Base-by-base conservation (phyloP, 2,888 invertebrate genomes). In the Matsumyia berberina region DNA sequence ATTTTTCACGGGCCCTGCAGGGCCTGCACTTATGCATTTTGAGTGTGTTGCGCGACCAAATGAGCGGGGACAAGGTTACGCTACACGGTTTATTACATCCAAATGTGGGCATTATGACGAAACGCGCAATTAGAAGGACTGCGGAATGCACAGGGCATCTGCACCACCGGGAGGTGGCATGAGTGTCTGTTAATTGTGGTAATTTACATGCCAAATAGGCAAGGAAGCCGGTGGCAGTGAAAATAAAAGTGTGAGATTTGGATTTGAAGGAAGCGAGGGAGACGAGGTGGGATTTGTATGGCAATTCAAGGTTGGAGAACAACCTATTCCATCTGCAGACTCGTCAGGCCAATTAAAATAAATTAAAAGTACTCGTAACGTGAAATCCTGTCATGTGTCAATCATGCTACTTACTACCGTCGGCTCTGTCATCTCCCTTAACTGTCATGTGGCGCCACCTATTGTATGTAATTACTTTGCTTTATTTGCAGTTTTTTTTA, bases 41-140 rank as follows among this genome's bases (percentile, higher is more conserved):
- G 17, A 9, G 55, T 15, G 39, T n/a, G n/a, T n/a, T 24, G 24
- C 24, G 24, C 24, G 2, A 31, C 55, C 19, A 69, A 74, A 79
- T 73, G 69, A 79, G 70, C 66, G 53, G 55, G 80, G 53, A 79
- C 73, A 85, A 85, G 83, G 73, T 79, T 83, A 39, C 46, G 46
- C 35, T 66, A 70, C 64, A 66, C 39, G 19, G 46, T 51, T 69
- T 80, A 74, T 80, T 80, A 74, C 79, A 76, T 24, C 85, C 85
- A 85, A 76, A 85, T 76, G 85, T 85, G 85, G 85, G 76, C 80
- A 76, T 80, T 85, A 85, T 85, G 85, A 85, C 70, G 80, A 60
- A 80, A 80, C 46, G 62, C 15, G 79, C 83, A 83, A 83, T 83
- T 79, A 83, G 73, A 79, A 51, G 73, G 62, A 67, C 64, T 12